Base-by-base conservation (phyloP, 2,797 vertebrate species). In the Morus bassanus region DNA sequence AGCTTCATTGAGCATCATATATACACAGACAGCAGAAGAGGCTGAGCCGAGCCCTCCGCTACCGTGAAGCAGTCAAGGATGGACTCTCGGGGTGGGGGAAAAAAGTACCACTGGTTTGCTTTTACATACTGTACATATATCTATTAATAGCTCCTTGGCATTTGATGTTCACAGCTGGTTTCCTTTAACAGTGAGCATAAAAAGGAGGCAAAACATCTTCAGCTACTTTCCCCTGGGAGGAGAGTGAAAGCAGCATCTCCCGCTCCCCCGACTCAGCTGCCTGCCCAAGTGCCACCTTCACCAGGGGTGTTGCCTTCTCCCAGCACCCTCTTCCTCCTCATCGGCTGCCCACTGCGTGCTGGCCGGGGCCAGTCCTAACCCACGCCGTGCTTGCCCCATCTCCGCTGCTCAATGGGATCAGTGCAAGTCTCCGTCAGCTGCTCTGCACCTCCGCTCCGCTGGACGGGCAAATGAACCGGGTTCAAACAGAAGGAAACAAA, bases 361-460 rank as follows among this genome's bases (percentile, higher is more conserved):
- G 92, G 72, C 84, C 1, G 4, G 72, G 88, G 67, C 56, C 93
- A 95, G 91, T 94, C 77, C 78, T 39, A 93, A 84, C 67, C 85
- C 77, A 27, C 16, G 54, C 53, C 1, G 30, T 67, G 75, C 85
- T 48, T 24, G 90, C 87, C 93, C 86, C 96, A 73, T 72, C 69
- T 82, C 68, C 6, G 39, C 56, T 82, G 73, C 93, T 64, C 73
- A 14, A 11, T 7, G 43, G 31, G 74, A 23, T 97, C 96, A 97
- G 94, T 97, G 97, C 95, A 96, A 68, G 93, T 96, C 93, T 90
- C 95, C 92, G 33, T 86, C 61, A 3, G 97, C 88, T 31, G 97
- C 88, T 97, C 97, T 82, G 96, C 96, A 97, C 81, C 97, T 95
- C 92, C 96, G 91, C 91, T 97, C 97, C 57, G 96, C 97, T 97